phyloP scores from a whole-genome alignment of 2,113 vertebrate genomes.

The Suricata suricatta region DNA sequence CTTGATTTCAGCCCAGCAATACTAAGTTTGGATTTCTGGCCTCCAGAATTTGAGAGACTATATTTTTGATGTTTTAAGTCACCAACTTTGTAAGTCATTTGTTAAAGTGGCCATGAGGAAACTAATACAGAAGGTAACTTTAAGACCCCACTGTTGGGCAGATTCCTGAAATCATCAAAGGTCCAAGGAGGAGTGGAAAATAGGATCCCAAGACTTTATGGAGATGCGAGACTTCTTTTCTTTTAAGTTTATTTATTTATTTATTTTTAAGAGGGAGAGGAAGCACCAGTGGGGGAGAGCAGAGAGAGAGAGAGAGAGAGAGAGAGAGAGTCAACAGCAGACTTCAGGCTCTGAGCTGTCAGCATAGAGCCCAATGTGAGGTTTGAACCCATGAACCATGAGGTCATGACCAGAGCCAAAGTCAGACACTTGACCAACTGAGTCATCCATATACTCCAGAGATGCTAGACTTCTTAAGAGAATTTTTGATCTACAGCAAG shows the following conservation, averaged over 20 bases:
- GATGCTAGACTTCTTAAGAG: not conserved
- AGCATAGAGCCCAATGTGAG: too few relatives aligned
- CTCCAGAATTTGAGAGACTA: not conserved
- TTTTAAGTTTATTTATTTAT: too few relatives aligned
- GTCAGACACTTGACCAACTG: too few relatives aligned
- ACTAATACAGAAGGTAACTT: not conserved
- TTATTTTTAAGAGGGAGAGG: too few relatives aligned
- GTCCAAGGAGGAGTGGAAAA: not conserved
- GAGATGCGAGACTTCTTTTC: not conserved
- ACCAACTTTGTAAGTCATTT: not conserved
- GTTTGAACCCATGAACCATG: too few relatives aligned
- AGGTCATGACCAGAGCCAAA: too few relatives aligned
- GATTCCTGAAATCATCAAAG: slow-evolving; percentile 9
- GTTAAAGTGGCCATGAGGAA: slow-evolving; percentile 11
- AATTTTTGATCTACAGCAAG: slow-evolving; percentile 52
- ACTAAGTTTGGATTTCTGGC: not conserved
- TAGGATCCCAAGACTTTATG: not conserved
- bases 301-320: too few relatives aligned
- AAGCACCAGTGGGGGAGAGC: too few relatives aligned
- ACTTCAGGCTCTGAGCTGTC: too few relatives aligned
- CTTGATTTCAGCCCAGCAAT: not conserved
- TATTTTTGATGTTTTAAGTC: not conserved
- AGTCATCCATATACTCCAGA: too few relatives aligned
- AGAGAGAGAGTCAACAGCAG: too few relatives aligned
- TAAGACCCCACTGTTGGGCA: not conserved